Percentiles rank a stretch among this genome's conserved stretches.
phyloP scores from a whole-genome alignment of 1,140 invertebrate species.

The Coenobita brevimanus region DNA sequence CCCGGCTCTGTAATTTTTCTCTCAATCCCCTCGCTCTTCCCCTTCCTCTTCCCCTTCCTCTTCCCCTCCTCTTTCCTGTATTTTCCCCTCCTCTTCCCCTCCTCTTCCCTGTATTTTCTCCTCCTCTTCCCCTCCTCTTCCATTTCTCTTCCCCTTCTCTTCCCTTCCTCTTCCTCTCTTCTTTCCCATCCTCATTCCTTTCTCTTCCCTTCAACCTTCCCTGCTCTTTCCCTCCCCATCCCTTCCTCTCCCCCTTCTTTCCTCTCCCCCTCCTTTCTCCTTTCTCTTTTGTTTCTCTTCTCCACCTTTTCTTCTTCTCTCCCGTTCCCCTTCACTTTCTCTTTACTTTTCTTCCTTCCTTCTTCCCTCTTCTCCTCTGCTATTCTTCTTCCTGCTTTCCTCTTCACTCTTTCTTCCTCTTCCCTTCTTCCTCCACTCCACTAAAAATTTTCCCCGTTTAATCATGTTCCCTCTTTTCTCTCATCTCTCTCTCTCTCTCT shows the following conservation, averaged over 20 bases:
- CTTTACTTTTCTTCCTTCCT: background rate
- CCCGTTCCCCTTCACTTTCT: background rate
- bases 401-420: background rate
- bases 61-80: background rate
- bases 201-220: background rate
- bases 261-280: background rate
- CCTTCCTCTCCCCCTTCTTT: background rate
- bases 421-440: background rate
- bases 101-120: background rate
- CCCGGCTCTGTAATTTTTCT: too few species aligned
- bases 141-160: background rate
- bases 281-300: background rate
- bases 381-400: background rate
- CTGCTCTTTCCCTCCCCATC: background rate
- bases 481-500: constrained; percentile 9
- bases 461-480: background rate
- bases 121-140: background rate
- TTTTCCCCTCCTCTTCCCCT: background rate
- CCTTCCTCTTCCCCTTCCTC: too few species aligned
- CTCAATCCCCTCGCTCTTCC: too few species aligned
- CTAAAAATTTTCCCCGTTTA: background rate
- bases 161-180: background rate
- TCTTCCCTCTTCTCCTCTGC: background rate
- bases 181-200: background rate
- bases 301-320: background rate